Evolutionary conservation across 2,113 vertebrate species (phyloP).

Genomic region (Helogale parvula): DNA sequence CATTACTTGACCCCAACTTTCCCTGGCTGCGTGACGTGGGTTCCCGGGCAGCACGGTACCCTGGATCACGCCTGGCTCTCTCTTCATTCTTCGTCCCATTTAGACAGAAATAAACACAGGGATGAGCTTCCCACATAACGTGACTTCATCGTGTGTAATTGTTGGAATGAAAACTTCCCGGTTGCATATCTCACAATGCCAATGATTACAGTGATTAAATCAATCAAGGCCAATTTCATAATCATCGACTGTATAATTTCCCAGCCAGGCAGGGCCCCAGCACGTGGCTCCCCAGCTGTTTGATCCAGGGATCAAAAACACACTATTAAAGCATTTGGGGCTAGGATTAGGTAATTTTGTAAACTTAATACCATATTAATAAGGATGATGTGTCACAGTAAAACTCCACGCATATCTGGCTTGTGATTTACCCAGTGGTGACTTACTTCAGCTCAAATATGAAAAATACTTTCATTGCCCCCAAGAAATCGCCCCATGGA

Average conservation of each 20-base stretch:
- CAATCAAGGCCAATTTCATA: conserved; percentile 67
- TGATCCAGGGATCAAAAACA: conserved; percentile 1
- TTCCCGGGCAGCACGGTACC: neutral
- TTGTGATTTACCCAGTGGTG: neutral
- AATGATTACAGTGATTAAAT: conserved; percentile 58
- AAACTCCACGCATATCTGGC: neutral
- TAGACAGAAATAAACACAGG: conserved; percentile 23
- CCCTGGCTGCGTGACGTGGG: neutral
- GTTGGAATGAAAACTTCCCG: conserved; percentile 57
- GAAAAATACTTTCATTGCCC: neutral
- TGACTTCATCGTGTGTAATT: conserved; percentile 50
- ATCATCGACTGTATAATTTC: conserved; percentile 59
- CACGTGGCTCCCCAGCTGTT: conserved; percentile 60
- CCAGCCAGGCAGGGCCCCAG: neutral
- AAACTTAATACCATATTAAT: conserved; percentile 7
- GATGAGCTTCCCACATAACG: neutral
- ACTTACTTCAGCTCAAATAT: neutral
- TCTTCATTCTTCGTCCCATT: neutral
- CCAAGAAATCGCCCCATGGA: neutral
- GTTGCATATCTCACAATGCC: conserved; percentile 56
- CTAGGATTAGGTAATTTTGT: neutral
- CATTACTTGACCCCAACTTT: neutral
- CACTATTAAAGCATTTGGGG: neutral
- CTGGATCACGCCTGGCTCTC: neutral
- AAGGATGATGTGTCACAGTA: neutral